Conservation (phyloP, 2,797 vertebrate species). For the Champsocephalus gunnari region DNA sequence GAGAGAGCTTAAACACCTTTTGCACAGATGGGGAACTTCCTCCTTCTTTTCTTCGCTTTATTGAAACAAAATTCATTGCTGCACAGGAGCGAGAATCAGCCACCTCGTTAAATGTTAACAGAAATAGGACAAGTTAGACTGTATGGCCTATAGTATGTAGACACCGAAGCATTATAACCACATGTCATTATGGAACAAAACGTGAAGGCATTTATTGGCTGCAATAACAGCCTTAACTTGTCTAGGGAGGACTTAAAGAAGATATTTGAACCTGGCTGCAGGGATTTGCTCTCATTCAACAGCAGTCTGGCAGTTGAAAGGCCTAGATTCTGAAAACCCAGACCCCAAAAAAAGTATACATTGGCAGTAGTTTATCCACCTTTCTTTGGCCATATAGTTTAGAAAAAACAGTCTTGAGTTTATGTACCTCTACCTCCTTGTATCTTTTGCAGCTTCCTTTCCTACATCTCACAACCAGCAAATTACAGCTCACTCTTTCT, state of each 20-base stretch:
- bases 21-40: constrained; percentile 29
- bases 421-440: background rate
- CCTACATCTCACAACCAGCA: background rate
- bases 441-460: constrained; percentile 14
- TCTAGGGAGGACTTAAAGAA: background rate
- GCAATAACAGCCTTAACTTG: background rate
- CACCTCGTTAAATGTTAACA: background rate
- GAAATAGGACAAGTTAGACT: background rate
- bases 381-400: background rate
- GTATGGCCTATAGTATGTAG: background rate
- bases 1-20: constrained; percentile 32
- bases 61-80: constrained; percentile 3
- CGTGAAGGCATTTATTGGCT: too few relatives aligned
- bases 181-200: background rate
- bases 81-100: background rate
- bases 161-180: background rate
- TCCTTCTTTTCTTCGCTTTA: constrained; percentile 14
- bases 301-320: background rate
- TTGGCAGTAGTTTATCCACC: background rate
- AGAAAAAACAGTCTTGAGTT: too few relatives aligned
- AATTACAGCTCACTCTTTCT: constrained; percentile 37
- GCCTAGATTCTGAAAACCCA: background rate
- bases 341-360: background rate
- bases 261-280: background rate
- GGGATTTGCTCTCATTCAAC: background rate